Evolutionary conservation across 2,113 vertebrate genomes (phyloP).

Genomic region (Labeo rohita): DNA sequence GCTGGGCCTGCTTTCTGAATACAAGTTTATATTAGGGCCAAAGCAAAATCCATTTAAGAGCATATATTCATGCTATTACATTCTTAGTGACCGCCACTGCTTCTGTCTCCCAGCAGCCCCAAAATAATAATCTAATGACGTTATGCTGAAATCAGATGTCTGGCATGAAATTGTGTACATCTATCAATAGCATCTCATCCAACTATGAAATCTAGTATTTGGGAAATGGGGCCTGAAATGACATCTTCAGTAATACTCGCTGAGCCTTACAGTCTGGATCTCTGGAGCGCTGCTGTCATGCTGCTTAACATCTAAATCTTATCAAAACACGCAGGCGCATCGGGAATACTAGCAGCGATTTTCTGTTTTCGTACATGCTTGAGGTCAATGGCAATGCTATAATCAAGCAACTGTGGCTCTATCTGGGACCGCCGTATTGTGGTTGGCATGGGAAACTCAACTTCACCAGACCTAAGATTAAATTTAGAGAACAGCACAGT

Average conservation of each 20-base stretch:
- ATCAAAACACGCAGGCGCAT: slow-evolving; percentile 34
- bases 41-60: not conserved
- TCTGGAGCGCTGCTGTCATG: slow-evolving; percentile 24
- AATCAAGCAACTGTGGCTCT: slow-evolving; percentile 60
- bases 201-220: slow-evolving; percentile 23
- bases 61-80: not conserved
- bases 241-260: not conserved
- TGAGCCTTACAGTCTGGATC: slow-evolving; percentile 24
- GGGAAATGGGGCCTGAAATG: slow-evolving; percentile 33
- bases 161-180: slow-evolving; percentile 11
- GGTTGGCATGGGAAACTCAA: slow-evolving; percentile 58
- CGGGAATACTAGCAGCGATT: slow-evolving; percentile 29
- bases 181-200: slow-evolving; percentile 14
- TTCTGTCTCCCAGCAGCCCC: not conserved
- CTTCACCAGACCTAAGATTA: slow-evolving; percentile 65
- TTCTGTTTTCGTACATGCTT: slow-evolving; percentile 55
- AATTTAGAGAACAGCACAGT: slow-evolving; percentile 68
- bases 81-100: not conserved
- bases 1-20: not conserved
- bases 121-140: slow-evolving; percentile 10
- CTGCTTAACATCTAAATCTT: slow-evolving; percentile 34
- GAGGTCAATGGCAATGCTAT: slow-evolving; percentile 60
- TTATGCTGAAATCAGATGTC: slow-evolving; percentile 10
- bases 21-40: not conserved
- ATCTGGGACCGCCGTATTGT: slow-evolving; percentile 66